phyloP scores from a whole-genome alignment of 2,113 vertebrate species.

The Picathartes gymnocephalus region DNA sequence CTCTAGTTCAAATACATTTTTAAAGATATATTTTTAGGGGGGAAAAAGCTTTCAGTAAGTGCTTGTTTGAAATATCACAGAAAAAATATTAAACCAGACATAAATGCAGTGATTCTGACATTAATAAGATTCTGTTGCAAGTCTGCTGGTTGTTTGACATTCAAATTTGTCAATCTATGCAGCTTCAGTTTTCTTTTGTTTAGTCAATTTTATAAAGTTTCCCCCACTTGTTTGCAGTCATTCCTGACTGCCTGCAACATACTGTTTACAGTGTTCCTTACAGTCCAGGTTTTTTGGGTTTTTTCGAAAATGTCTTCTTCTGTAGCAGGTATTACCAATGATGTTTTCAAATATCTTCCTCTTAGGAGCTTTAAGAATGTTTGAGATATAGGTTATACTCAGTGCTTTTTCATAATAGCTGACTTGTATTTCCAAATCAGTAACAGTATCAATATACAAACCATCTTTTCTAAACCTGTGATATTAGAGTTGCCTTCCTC shows the following conservation, averaged over 20 bases:
- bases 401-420: not conserved
- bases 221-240: not conserved
- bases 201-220: not conserved
- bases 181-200: not conserved
- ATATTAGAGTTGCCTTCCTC: not conserved
- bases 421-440: not conserved
- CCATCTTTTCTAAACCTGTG: not conserved
- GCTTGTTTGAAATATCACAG: not conserved
- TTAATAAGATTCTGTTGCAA: not conserved
- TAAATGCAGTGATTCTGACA: not conserved
- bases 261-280: not conserved
- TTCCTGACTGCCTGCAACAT: not conserved
- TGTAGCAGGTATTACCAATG: not conserved
- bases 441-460: not conserved
- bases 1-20: not conserved
- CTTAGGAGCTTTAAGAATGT: not conserved
- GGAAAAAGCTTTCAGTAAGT: not conserved
- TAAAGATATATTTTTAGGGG: rapidly evolving
- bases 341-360: not conserved
- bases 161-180: not conserved
- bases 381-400: not conserved
- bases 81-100: not conserved
- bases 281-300: rapidly evolving
- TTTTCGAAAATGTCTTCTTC: not conserved
- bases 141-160: not conserved